Percentiles rank a stretch among this genome's conserved stretches.
phyloP scores from a whole-genome alignment of 2,113 vertebrate species.

The Pseudolaguvia tuberculata region DNA sequence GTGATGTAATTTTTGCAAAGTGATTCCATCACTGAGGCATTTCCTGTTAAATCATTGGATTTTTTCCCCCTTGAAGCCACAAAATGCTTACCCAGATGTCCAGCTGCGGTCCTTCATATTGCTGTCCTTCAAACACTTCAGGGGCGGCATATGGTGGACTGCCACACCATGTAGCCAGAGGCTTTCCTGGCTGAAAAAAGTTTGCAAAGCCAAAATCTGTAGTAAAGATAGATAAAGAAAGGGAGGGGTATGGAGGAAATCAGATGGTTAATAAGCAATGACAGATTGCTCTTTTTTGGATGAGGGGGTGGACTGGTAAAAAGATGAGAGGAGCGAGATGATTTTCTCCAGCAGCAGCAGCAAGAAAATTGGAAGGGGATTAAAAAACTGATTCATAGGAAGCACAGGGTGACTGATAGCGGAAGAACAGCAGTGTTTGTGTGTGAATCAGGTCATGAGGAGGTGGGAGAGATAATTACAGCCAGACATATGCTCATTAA shows the following conservation, averaged over 20 bases:
- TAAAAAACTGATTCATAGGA: constrained; percentile 32
- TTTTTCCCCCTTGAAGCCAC: background rate
- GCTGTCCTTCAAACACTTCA: constrained; percentile 95
- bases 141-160: constrained; percentile 96
- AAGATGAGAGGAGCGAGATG: constrained; percentile 6
- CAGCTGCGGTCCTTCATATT: constrained; percentile 96
- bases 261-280: constrained; percentile 1
- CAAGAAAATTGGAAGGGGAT: constrained; percentile 16
- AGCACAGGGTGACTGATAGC: constrained; percentile 7
- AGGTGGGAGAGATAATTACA: constrained; percentile 22
- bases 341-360: background rate
- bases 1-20: background rate
- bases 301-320: constrained; percentile 12
- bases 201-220: constrained; percentile 98
- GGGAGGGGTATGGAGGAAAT: constrained; percentile 7
- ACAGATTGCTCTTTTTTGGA: constrained; percentile 11
- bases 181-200: constrained; percentile 92
- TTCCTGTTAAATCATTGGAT: background rate
- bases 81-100: constrained; percentile 88
- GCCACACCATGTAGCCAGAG: constrained; percentile 92
- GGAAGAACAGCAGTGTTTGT: background rate
- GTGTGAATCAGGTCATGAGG: constrained; percentile 6
- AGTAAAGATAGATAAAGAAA: constrained; percentile 15
- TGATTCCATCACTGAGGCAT: background rate
- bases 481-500: constrained; percentile 14